Evolutionary conservation across 2,797 vertebrate species (phyloP).

Genomic region (Characodon lateralis): DNA sequence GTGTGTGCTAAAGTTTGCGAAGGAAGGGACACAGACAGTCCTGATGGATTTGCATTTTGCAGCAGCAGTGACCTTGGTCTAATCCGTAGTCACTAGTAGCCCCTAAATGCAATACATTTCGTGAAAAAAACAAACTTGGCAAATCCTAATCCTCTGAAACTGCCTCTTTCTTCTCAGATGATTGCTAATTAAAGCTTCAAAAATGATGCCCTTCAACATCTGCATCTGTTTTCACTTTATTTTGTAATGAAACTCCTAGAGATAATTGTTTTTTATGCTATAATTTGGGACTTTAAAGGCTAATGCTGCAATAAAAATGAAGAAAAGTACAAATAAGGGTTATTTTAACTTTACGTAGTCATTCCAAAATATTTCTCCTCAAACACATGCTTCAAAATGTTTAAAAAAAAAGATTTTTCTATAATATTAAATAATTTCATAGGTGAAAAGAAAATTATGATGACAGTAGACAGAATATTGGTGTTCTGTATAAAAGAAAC

Average conservation of each 20-base stretch:
- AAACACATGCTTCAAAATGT: background rate
- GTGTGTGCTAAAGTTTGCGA: slow-evolving; percentile 34
- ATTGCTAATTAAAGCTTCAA: slow-evolving; percentile 62
- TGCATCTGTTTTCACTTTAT: slow-evolving; percentile 36
- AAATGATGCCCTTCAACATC: slow-evolving; percentile 62
- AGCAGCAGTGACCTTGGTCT: slow-evolving; percentile 79
- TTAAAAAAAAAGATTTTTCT: background rate
- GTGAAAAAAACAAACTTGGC: slow-evolving; percentile 66
- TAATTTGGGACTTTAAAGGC: slow-evolving; percentile 25
- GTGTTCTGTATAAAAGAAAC: background rate
- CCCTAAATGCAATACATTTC: slow-evolving; percentile 61
- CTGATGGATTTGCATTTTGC: slow-evolving; percentile 54
- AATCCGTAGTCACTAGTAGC: slow-evolving; percentile 75
- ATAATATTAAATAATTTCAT: background rate
- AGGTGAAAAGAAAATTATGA: background rate
- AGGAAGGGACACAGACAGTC: slow-evolving; percentile 44
- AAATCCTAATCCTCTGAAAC: slow-evolving; percentile 64
- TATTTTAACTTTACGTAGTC: slow-evolving; percentile 10
- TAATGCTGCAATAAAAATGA: slow-evolving; percentile 5
- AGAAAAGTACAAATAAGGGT: slow-evolving; percentile 15
- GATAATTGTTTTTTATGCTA: slow-evolving; percentile 17
- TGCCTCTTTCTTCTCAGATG: slow-evolving; percentile 48
- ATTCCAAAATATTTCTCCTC: background rate
- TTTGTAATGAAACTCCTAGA: slow-evolving; percentile 36
- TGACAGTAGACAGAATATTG: background rate